These are phyloP conservation scores for Phortica magna DNA, from an alignment of 2,888 invertebrate species.

Conservation along the genomic window DNA sequence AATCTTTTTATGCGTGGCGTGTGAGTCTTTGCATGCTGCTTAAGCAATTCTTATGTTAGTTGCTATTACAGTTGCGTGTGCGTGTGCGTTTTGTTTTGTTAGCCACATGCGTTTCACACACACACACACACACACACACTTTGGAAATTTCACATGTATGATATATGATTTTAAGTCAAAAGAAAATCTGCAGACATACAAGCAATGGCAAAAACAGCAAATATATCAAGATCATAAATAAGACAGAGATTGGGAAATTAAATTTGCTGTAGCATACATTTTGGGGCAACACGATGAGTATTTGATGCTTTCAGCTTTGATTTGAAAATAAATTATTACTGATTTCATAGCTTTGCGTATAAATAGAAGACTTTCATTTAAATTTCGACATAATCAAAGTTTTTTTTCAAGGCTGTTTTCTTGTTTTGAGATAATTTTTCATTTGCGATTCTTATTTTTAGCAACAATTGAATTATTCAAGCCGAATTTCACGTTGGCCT, in stretches of 20 bases:
- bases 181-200: constrained; percentile 73
- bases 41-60: too few species aligned
- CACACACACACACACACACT: constrained; percentile 12
- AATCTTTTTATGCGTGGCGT: too few species aligned
- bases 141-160: constrained; percentile 51
- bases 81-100: too few species aligned
- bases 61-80: too few species aligned
- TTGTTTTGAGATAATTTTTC: constrained; percentile 42
- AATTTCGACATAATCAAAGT: constrained; percentile 42
- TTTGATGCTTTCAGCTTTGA: constrained; percentile 59
- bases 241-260: constrained; percentile 71
- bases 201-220: constrained; percentile 54
- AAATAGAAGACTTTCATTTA: too few species aligned
- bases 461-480: constrained; percentile 73
- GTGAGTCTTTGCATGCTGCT: too few species aligned
- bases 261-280: constrained; percentile 50
- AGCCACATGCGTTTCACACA: background rate
- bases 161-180: constrained; percentile 73
- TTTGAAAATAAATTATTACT: constrained; percentile 71
- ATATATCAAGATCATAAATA: constrained; percentile 73
- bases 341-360: constrained; percentile 64
- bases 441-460: constrained; percentile 56
- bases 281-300: background rate
- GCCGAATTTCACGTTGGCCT: constrained; percentile 62
- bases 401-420: constrained; percentile 53